A percentile compares a stretch with the other conserved stretches of the same genome.
Conservation (phyloP, 2,113 vertebrate species). For the Agelaius phoeniceus region DNA sequence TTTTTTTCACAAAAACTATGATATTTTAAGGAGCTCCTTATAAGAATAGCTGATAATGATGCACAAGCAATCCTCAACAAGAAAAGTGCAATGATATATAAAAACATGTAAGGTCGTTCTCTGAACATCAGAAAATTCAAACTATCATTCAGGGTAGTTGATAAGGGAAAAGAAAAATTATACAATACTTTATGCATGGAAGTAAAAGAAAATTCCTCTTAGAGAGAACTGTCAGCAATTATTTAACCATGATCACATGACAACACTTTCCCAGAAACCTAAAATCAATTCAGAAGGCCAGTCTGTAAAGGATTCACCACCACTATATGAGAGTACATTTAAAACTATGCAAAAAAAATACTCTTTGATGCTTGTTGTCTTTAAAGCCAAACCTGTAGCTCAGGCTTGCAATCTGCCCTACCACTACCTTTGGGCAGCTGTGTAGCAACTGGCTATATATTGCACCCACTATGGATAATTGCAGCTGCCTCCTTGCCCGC, state of each 20-base stretch:
- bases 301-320: neutral
- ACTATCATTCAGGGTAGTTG: neutral
- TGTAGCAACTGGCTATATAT: neutral
- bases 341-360: neutral
- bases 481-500: accelerated
- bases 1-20: neutral
- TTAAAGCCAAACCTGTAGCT: neutral
- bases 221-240: neutral
- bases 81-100: neutral
- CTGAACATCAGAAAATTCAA: neutral
- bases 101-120: neutral
- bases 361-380: neutral
- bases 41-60: neutral
- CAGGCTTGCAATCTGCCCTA: neutral
- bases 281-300: neutral
- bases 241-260: neutral
- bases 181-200: neutral
- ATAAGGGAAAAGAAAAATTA: neutral
- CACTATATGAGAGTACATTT: neutral
- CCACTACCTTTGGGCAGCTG: neutral
- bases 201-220: neutral
- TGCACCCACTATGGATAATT: neutral
- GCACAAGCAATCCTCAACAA: neutral
- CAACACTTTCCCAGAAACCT: neutral
- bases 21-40: neutral